These are phyloP conservation scores for Lepidothrix coronata DNA, from an alignment of 2,113 vertebrate species.

Conservation along the genomic window DNA sequence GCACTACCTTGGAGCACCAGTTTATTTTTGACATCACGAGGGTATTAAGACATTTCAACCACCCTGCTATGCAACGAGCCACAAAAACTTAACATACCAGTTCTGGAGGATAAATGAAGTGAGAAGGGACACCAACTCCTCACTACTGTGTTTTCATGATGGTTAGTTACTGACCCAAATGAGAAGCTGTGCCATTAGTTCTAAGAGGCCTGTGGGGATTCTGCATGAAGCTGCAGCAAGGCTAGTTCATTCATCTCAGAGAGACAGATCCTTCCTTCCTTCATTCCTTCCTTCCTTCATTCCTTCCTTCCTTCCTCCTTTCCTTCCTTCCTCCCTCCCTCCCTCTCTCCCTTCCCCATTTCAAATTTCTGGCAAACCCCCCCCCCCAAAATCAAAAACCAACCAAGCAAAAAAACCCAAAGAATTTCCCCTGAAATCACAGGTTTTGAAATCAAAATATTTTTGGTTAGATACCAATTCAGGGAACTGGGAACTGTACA, in stretches of 20 bases:
- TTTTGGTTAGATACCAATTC: not conserved
- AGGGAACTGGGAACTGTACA: fast-evolving
- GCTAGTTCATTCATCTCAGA: not conserved
- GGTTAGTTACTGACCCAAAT: not conserved
- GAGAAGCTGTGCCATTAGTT: not conserved
- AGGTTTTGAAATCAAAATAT: not conserved
- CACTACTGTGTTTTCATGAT: not conserved
- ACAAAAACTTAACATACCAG: not conserved
- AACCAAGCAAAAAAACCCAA: not conserved
- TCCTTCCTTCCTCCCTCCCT: not conserved
- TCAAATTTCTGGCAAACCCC: not conserved
- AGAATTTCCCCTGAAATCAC: not conserved
- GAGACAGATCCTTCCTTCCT: not conserved
- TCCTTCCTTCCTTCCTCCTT: not conserved
- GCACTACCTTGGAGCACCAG: not conserved
- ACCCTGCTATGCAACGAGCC: not conserved
- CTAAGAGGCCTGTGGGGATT: not conserved
- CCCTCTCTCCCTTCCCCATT: too few species aligned
- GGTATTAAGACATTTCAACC: not conserved
- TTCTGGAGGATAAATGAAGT: not conserved
- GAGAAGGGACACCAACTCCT: not conserved
- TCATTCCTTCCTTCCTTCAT: not conserved
- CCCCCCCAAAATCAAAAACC: not conserved
- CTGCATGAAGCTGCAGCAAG: not conserved
- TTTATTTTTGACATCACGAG: not conserved